Base-by-base conservation (phyloP, 2,113 vertebrate species). In the Diphyllodes magnificus region DNA sequence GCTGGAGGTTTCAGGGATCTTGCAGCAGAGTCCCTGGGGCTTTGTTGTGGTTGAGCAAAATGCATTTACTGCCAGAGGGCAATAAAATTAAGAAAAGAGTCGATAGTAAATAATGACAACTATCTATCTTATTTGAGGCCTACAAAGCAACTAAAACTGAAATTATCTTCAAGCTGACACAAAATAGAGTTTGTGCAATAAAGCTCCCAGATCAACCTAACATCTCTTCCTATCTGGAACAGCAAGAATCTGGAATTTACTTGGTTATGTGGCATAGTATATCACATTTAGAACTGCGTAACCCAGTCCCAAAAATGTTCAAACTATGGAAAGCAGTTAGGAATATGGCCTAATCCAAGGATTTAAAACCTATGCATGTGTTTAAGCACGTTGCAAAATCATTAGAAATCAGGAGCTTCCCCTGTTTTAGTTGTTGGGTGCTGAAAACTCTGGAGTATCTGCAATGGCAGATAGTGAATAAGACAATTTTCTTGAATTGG, bases 121-220 rank as follows among this genome's bases (percentile, higher is more conserved):
- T 60, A 50, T 72, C 92, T 77, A 64, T 94, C 76, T 83, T 92
- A 65, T 86, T 93, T 93, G 79, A 94, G 49, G 27, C 71, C 79
- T 88, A 81, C 39, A 78, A 65, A 78, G 27, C 27, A 49, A 19
- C 61, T 69, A 53, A 77, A 90, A 21, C 33, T 54, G 51, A 81
- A 81, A 71, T n/a, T 24, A 14, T 45, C 37, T 83, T 78, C 84
- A 68, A 73, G 22, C 0, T 2, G 37, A 50, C 30, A 71, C 13
- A 78, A 70, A 83, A 86, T 28, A 80, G 35, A 65, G 13, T 70
- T 71, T 40, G 9, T 50, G 59, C 40, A 61, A 51, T 63, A 86
- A 71, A 86, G 6, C 11, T 42, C 13, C 40, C 40, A 59, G 69
- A 51, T 68, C 28, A 66, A 11, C 31, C 6, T 25, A 23, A 15